Evolutionary conservation across 2,797 vertebrate genomes (phyloP), one percentile per base, ranked within the genome.

Genomic region (Rallus crepitans): DNA sequence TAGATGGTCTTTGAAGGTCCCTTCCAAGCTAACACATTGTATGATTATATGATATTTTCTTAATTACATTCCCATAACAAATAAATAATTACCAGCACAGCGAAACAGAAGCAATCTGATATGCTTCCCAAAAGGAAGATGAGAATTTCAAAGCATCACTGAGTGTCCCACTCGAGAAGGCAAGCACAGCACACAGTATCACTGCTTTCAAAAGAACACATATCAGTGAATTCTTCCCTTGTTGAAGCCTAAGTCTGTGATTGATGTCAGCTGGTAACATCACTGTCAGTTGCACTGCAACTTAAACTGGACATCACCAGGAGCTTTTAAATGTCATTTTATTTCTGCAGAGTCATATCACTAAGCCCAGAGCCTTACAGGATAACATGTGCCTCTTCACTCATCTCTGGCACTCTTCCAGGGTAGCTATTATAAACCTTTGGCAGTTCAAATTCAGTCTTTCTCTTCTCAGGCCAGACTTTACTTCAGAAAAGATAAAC

Each of bases 251-350:
- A 72, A 17, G 11, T 78, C 56, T 88, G 31, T 57, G 85, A 70
- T 39, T 40, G 84, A 77, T 89, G 90, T 53, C 78, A 81, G 84
- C 61, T 72, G 73, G 61, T 93, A 82, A 73, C 40, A 75, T 83
- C 75, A 15, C 63, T 87, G 48, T n/a, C 89, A 92, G 20, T 65
- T 69, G 64, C 55, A 65, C 37, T 89, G 71, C 73, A 87, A 60
- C 83, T 91, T 53, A 21, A 87, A 93, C 15, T 71, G 89, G 79
- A 89, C 39, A 73, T 89, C 87, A 93, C 47, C 65, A 45, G 68
- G 55, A 95, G 53, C 48, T 87, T 95, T 95, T 60, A 68, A 87
- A 93, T 83, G 93, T 65, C 40, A 59, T 64, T 65, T 84, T 50
- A 52, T 91, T 92, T 89, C 65, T 85, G 87, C 60, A 68, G 64